Evolutionary conservation across 2,888 invertebrate species (phyloP), one percentile per base, ranked within the genome.

Genomic region (Lasioglossum malachurum): DNA sequence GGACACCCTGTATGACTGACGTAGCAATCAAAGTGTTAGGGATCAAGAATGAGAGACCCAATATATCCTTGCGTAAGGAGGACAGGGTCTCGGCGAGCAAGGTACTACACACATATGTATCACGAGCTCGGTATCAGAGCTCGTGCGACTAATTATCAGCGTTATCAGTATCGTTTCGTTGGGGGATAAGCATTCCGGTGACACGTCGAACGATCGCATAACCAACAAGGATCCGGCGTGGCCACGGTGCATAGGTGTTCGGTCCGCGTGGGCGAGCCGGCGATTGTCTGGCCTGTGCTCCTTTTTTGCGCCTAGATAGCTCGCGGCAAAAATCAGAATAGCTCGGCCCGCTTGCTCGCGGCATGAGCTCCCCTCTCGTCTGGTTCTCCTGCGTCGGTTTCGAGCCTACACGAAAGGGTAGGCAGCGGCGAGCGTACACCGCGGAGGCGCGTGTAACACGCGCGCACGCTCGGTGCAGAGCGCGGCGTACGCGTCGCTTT

Each of bases 281-380:
- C 89, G 90, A 91, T 91, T 91, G 91, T 90, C 89, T 83, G 86
- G 85, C 74, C 41, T 74, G 80, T 69, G 91, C 90, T 87, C 83
- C 83, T 88, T 93, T 91, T 92, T 93, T 91, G 90, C 93, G 86
- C 90, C 89, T 90, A 91, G 91, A 91, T 93, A 85, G 90, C 91
- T 85, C 88, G 88, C 87, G 86, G 88, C 86, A 91, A 89, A 90
- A 92, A 91, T 90, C 83, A 84, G 89, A 91, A 90, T 92, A 90
- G 83, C 90, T 88, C 73, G 82, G 35, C 64, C 16, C 31, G 64
- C 41, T 64, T 67, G 83, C 83, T 84, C 72, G 83, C 80, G 83
- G 83, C 82, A 60, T 57, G 64, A 31, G 64, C 31, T 31, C 64
- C 80, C 78, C 44, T 80, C 78, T 80, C 78, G 78, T 44, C 49